Base-by-base conservation (phyloP, 30 jellyfish, hydroid and myxozoan species). In the Pseudorhiza aurosa region DNA sequence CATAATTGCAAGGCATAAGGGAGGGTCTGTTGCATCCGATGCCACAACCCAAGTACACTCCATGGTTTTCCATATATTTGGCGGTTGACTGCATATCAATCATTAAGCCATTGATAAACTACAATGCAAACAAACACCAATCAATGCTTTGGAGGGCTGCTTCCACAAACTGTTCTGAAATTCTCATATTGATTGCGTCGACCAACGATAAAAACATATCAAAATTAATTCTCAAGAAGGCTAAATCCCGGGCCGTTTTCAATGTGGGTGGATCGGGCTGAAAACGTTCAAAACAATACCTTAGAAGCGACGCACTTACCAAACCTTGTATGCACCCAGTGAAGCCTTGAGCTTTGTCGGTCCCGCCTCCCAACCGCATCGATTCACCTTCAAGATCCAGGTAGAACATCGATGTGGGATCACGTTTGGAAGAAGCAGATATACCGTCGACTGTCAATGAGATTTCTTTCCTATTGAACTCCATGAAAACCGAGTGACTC, bases 21-120 rank as follows among this genome's bases (percentile, higher is more conserved):
- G 81, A 46, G 0, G 86, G 94, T 14, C 87, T 40, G 35, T 36
- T 53, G 46, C 96, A 85, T 2, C 89, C 96, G 40, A 78, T 69
- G 11, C 90, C 90, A 75, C 96, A 85, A n/a, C 96, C 96, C 2
- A 72, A 80, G 36, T 73, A 49, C 33, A 85, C 90, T 0, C 96
- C 96, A 36, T 73, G 19, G 30, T 15, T 26, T 24, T 85, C 90
- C 59, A 55, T 29, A 32, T 42, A 44, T 39, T 10, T 70, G 15
- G 87, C 94, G 9, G 64, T 63, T 0, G 72, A 27, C 21, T 50
- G 36, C 39, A 82, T 55, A 58, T 82, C 94, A 39, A 82, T 42
- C 81, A 82, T 36, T 36, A 27, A 17, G 27, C 94, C 94, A 30
- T 82, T 82, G 19, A 82, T 27, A 65, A 68, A 82, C 94, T 82